Evolutionary conservation across 2,113 vertebrate genomes (phyloP), one percentile per base, ranked within the genome.

Genomic region (Peromyscus californicus): DNA sequence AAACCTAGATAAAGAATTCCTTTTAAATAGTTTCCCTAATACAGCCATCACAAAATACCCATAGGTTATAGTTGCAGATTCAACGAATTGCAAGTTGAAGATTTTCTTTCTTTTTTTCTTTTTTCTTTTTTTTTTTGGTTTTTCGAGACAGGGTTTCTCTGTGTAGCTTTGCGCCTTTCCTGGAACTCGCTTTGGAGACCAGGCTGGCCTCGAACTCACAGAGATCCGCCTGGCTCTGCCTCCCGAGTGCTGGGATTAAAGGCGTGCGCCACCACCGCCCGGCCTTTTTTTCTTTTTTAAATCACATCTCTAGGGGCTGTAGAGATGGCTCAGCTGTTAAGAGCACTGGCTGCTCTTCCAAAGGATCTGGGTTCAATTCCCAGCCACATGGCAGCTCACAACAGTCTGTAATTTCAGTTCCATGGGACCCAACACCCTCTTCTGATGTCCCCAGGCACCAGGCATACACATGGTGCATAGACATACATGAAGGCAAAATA

Each of bases 11-110:
- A 86, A 94, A 90, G 5, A n/a, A 72, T 70, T 92, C 54, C 61
- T 90, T 83, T 95, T 39, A n/a, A 96, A 42, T 86, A 70, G 78
- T 78, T 91, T 83, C 22, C 63, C 89, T 79, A 93, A 80, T 75
- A 89, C 1, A 95, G 39, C 39, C 26, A 70, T 36, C 63, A 10
- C 63, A 70, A 51, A 21, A 69, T 72, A 75, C 29, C 80, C 51
- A 65, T 36, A 22, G 70, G 15, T 59, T 21, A 7, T 12, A 78
- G 78, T 24, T 90, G 21, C 33, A 61, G 74, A 70, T n/a, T 70
- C 48, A 86, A 48, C 15, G 31, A 78, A 57, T 26, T 39, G 54
- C 22, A 78, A 39, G 57, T 36, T 86, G 9, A 95, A 91, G 48
- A 70, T 31, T 86, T 86, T 51, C 26, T 65, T 83, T 82, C 7